Conservation (phyloP, 2,113 vertebrate species). For the Melanocharis versteri region DNA sequence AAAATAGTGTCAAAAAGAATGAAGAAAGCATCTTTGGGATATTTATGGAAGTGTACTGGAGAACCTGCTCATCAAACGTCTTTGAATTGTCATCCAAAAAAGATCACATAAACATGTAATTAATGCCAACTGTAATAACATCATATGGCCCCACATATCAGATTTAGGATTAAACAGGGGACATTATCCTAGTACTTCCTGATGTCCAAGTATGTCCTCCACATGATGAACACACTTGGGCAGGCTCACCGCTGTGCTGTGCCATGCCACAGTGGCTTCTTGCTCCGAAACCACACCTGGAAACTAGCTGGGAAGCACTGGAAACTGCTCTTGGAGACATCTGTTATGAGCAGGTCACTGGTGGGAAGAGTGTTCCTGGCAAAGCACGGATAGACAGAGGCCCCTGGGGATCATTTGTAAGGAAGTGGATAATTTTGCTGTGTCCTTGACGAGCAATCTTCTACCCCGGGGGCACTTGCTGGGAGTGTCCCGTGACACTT, state of each 20-base stretch:
- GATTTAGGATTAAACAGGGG: not conserved
- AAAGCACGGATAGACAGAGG: accelerated
- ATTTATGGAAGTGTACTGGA: not conserved
- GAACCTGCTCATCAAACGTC: not conserved
- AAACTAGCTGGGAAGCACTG: not conserved
- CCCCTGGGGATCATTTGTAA: not conserved
- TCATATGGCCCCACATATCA: not conserved
- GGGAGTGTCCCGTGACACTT: not conserved
- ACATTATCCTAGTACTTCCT: not conserved
- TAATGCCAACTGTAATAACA: not conserved
- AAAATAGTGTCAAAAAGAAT: not conserved
- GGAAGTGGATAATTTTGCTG: not conserved
- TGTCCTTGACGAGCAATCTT: not conserved
- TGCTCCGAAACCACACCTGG: not conserved
- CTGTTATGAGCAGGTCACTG: not conserved
- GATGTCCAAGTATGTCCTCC: not conserved
- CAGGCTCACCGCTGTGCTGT: not conserved
- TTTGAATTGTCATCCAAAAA: not conserved
- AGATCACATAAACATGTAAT: not conserved
- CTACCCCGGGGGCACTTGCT: accelerated
- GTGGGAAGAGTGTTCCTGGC: not conserved
- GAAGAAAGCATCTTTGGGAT: not conserved
- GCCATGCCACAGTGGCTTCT: not conserved
- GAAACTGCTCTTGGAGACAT: not conserved
- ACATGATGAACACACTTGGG: not conserved